Base-by-base conservation (phyloP, 2,797 vertebrate species). In the Cuculus canorus region DNA sequence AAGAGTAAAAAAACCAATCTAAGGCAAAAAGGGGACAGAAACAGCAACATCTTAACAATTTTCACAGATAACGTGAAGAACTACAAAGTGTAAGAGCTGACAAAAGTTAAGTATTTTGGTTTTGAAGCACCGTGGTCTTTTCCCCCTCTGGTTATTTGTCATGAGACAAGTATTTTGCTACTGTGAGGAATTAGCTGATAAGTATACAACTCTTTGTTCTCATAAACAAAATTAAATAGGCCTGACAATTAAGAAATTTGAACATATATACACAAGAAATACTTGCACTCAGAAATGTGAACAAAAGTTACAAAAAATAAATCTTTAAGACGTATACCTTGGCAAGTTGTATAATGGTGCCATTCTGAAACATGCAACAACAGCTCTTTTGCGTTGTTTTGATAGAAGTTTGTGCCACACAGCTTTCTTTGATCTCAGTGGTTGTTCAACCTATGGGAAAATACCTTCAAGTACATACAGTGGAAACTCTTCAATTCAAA, bases 321-420 rank as follows among this genome's bases (percentile, higher is more conserved):
- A 86, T 28, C 30, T 88, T 93, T 60, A 69, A 59, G 79, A 12
- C 61, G 72, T 83, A 97, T 98, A 99, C 99, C 99, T 99, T 78
- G 99, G 99, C 61, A 99, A 98, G 93, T 99, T 99, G 96, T 99
- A 99, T 69, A 99, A 98, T 0, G 99, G 99, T 66, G 99, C 99
- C 99, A 99, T 99, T 76, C 99, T 98, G 97, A 99, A 99, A 96
- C 99, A 99, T 18, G 99, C 99, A 61, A 99, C 99, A n/a, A 99
- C 99, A 0, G 99, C 99, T 95, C 99, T 98, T 96, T 99, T 99
- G 65, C 99, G 98, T 98, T 99, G 99, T 90, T 99, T 99, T 95
- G 99, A 99, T 48, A 99, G 96, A 59, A 99, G 96, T 94, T 99
- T 99, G 97, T 99, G 99, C 99, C 99, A 99, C 7, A 99, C 99